Conservation (phyloP, 2,888 invertebrate genomes). For the Plebejus anna region DNA sequence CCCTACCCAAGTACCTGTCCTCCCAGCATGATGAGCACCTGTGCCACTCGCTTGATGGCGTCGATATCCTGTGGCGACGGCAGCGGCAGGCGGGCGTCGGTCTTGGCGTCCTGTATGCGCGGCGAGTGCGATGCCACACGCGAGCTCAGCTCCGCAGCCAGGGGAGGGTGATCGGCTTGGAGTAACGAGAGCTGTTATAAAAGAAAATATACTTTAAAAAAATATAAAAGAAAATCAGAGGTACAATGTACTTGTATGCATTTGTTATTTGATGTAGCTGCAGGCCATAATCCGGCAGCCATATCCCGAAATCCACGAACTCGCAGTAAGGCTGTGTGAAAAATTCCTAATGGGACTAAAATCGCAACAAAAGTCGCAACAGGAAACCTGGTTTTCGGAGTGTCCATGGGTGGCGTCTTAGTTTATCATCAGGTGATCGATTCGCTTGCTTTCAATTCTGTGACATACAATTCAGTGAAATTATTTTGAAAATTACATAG, state of each 20-base stretch:
- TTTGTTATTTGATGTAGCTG: too few species aligned
- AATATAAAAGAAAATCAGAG: background rate
- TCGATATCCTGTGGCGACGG: conserved; percentile 60
- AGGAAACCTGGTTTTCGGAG: too few species aligned
- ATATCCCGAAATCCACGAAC: too few species aligned
- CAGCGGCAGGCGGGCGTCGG: conserved; percentile 49
- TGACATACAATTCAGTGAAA: too few species aligned
- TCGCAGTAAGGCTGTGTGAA: too few species aligned
- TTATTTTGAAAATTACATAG: too few species aligned
- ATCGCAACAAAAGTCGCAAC: too few species aligned
- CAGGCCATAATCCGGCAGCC: too few species aligned
- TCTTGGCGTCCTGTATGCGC: conserved; percentile 39
- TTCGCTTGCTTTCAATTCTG: too few species aligned
- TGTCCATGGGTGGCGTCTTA: too few species aligned
- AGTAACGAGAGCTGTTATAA: conserved; percentile 31
- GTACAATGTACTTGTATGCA: background rate
- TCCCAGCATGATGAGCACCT: conserved; percentile 63
- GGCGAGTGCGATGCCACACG: conserved; percentile 40
- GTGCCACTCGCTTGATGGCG: conserved; percentile 64
- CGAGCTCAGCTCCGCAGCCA: conserved; percentile 35
- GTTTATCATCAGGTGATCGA: too few species aligned
- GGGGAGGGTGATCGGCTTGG: conserved; percentile 33
- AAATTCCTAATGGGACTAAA: too few species aligned
- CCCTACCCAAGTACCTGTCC: conserved; percentile 58
- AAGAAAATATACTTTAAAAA: background rate